Evolutionary conservation across 1,140 invertebrate genomes (phyloP).

Genomic region (Polyergus mexicanus): DNA sequence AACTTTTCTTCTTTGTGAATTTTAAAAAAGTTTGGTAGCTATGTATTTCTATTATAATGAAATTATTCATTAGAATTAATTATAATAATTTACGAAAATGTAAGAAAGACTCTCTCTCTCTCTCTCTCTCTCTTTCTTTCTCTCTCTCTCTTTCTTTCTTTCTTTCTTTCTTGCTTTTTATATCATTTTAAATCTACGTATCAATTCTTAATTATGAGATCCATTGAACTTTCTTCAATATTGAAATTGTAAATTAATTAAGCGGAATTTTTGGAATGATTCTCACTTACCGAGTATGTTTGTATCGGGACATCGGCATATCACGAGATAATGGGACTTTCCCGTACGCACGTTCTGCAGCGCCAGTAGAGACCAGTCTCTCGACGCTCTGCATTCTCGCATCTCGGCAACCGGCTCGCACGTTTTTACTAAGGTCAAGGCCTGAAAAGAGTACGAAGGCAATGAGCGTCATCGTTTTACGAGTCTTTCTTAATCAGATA

Average conservation of each 20-base stretch:
- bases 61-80: not conserved
- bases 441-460: conserved; percentile 85
- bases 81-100: not conserved
- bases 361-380: conserved; percentile 96
- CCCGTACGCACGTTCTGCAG: conserved; percentile 96
- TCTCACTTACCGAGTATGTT: conserved; percentile 92
- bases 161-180: no score
- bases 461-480: conserved; percentile 15
- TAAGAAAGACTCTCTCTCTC: no score
- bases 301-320: conserved; percentile 95
- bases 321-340: conserved; percentile 97
- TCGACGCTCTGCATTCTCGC: conserved; percentile 93
- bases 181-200: not conserved
- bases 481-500: not conserved
- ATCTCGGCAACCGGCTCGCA: conserved; percentile 96
- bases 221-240: not conserved
- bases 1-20: no score
- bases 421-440: conserved; percentile 96
- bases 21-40: not conserved
- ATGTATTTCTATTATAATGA: no score
- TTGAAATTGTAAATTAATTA: not conserved
- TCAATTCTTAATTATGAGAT: not conserved
- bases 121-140: no score
- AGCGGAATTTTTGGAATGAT: not conserved
- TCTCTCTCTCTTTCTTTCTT: no score